These are phyloP conservation scores for Aix galericulata DNA, from an alignment of 2,113 vertebrate species.

Conservation along the genomic window DNA sequence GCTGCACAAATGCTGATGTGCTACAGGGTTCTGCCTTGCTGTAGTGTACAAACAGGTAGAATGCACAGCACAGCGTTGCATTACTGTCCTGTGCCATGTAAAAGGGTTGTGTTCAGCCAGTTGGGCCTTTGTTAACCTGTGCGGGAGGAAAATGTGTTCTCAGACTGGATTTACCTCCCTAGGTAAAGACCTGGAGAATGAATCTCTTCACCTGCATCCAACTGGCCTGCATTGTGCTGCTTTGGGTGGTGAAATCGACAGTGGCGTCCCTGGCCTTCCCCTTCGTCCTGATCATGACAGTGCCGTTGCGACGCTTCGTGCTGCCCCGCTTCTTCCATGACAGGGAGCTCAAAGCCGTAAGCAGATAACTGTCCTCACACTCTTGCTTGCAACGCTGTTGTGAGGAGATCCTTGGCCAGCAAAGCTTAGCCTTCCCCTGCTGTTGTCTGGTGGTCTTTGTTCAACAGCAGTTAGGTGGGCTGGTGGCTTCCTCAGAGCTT, in stretches of 20 bases:
- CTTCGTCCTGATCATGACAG: constrained; percentile 97
- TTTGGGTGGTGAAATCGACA: constrained; percentile 97
- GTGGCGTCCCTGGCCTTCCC: constrained; percentile 93
- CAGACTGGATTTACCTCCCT: constrained; percentile 4
- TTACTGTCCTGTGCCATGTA: neutral
- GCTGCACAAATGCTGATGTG: neutral
- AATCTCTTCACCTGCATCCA: constrained; percentile 97
- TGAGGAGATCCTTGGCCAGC: neutral
- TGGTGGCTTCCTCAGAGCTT: neutral
- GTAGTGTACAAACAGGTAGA: neutral
- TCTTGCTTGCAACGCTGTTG: neutral
- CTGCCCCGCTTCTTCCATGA: constrained; percentile 93
- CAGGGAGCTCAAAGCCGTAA: constrained; percentile 94
- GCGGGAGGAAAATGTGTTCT: neutral
- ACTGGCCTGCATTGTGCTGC: constrained; percentile 89
- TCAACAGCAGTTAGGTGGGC: neutral
- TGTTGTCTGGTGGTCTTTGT: neutral
- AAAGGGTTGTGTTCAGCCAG: neutral
- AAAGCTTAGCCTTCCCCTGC: neutral
- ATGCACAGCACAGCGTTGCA: neutral
- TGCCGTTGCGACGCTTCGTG: constrained; percentile 90
- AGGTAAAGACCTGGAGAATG: constrained; percentile 99
- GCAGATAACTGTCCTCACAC: constrained; percentile 24
- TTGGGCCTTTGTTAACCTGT: neutral
- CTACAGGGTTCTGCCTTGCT: neutral